phyloP scores from a whole-genome alignment of 2,888 invertebrate genomes.

The Plusia festucae region DNA sequence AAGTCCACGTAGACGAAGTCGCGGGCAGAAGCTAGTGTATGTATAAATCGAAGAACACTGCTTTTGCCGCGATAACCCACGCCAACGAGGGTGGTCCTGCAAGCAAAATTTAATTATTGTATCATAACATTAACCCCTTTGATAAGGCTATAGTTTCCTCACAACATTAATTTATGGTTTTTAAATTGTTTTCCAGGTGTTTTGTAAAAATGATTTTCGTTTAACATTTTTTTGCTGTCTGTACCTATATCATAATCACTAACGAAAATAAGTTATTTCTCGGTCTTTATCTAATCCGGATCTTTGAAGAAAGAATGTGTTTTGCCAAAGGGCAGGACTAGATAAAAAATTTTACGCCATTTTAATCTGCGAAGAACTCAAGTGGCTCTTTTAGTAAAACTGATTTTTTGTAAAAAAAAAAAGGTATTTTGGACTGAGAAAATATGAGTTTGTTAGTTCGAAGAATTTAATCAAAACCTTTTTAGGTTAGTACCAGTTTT shows the following conservation, averaged over 20 bases:
- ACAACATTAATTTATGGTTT: too few species aligned
- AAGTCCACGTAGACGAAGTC: too few species aligned
- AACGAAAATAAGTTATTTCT: constrained; percentile 19
- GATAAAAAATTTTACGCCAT: constrained; percentile 16
- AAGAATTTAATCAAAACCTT: not conserved
- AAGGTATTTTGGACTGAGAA: constrained; percentile 12
- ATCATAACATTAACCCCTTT: too few species aligned
- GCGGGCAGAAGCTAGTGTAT: too few species aligned
- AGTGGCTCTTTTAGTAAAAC: constrained; percentile 7
- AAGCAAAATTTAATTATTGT: too few species aligned
- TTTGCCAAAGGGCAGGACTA: constrained; percentile 25
- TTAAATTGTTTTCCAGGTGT: too few species aligned
- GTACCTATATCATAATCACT: constrained; percentile 24
- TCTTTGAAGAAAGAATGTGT: constrained; percentile 27
- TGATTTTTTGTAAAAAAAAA: constrained; percentile 14
- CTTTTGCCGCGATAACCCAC: too few species aligned
- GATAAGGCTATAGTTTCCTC: too few species aligned
- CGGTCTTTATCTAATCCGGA: constrained; percentile 16
- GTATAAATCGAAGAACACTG: too few species aligned
- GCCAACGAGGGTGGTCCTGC: too few species aligned
- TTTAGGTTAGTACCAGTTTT: not conserved
- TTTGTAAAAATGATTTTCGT: too few species aligned
- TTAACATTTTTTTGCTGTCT: too few species aligned
- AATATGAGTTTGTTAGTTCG: constrained; percentile 10
- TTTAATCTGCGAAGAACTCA: constrained; percentile 14